Conservation (phyloP, 2,113 vertebrate species). For the Chloropsis hardwickii region DNA sequence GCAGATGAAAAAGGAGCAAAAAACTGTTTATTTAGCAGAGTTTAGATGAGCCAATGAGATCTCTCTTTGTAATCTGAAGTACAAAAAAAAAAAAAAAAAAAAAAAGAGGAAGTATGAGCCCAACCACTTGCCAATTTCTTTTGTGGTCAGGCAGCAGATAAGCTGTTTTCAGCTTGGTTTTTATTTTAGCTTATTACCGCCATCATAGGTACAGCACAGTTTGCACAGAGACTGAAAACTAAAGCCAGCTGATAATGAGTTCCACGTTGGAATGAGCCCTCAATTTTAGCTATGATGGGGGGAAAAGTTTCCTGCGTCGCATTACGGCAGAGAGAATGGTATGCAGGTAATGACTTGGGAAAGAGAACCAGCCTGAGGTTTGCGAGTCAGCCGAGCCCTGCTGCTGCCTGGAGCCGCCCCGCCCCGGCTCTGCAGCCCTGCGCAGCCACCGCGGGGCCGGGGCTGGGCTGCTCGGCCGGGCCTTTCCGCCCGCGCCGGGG, state of each 20-base stretch:
- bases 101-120: neutral
- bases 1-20: neutral
- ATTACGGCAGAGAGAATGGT: neutral
- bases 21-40: neutral
- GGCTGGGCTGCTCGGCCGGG: neutral
- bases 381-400: neutral
- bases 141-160: neutral
- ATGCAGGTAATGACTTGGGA: neutral
- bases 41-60: neutral
- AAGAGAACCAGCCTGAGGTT: neutral
- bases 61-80: neutral
- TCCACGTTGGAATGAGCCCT: neutral
- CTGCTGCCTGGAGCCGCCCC: neutral
- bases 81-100: neutral
- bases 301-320: neutral
- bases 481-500: neutral
- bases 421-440: rapidly evolving
- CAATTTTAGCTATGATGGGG: neutral
- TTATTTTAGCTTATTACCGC: neutral
- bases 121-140: neutral
- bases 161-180: neutral
- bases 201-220: neutral
- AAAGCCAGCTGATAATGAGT: neutral
- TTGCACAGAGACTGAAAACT: neutral
- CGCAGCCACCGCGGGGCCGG: rapidly evolving